A percentile compares a stretch with the other conserved stretches of the same genome.
Conservation (phyloP, 2,113 vertebrate genomes). For the Pionites leucogaster region DNA sequence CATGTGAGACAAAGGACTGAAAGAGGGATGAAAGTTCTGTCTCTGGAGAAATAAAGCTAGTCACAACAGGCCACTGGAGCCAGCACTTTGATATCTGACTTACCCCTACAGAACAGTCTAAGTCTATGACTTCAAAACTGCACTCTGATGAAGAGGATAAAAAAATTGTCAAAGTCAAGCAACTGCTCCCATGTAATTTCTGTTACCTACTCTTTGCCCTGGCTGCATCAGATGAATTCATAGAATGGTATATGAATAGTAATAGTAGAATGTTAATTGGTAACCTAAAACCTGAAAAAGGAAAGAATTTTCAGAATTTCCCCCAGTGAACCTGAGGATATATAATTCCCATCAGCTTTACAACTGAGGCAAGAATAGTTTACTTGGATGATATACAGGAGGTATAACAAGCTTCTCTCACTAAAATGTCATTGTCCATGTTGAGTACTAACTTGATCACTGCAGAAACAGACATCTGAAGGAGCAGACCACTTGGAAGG, state of each 20-base stretch:
- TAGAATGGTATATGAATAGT: neutral
- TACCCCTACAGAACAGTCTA: neutral
- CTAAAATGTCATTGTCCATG: neutral
- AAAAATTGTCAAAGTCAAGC: neutral
- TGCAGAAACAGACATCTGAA: neutral
- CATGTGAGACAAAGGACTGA: neutral
- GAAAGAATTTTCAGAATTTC: neutral
- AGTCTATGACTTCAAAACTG: neutral
- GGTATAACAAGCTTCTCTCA: neutral
- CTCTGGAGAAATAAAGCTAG: constrained; percentile 27
- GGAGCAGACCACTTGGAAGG: neutral
- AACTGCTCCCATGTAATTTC: neutral
- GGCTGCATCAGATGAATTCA: neutral
- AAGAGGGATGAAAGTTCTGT: neutral
- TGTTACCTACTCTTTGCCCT: neutral
- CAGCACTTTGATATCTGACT: neutral
- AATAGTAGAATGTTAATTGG: neutral
- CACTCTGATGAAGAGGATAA: neutral
- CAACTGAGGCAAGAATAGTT: neutral
- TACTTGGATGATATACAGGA: neutral
- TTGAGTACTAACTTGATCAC: neutral
- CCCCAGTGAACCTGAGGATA: neutral
- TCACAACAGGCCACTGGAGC: neutral
- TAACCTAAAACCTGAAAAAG: neutral
- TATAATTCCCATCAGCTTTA: neutral